Percentiles rank a stretch among this genome's conserved stretches.
Evolutionary conservation across 2,113 vertebrate genomes (phyloP).

Genomic region (Tapirus terrestris): DNA sequence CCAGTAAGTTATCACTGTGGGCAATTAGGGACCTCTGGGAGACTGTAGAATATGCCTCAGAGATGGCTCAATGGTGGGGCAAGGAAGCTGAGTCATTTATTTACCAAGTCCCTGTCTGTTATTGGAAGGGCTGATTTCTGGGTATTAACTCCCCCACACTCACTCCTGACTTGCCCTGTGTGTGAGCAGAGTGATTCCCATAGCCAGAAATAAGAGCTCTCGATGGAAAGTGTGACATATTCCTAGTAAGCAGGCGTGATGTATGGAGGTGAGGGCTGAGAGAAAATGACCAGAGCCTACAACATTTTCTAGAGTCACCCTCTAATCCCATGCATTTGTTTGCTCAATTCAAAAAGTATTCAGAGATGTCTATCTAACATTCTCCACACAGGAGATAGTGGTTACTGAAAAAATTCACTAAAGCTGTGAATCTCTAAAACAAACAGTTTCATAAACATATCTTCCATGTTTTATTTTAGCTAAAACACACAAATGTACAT

Average conservation of each 20-base stretch:
- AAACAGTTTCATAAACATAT: background rate
- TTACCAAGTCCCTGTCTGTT: background rate
- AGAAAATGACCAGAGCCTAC: background rate
- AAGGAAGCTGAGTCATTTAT: background rate
- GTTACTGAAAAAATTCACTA: background rate
- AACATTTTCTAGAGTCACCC: background rate
- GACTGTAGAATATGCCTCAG: background rate
- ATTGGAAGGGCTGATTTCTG: background rate
- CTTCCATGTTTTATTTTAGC: slow-evolving; percentile 31
- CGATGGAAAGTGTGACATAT: background rate
- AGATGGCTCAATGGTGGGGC: background rate
- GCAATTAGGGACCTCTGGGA: background rate
- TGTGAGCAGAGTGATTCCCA: background rate
- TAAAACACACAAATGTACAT: background rate
- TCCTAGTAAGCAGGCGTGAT: background rate
- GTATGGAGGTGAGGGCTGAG: background rate
- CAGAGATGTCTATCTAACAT: background rate
- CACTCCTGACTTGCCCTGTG: background rate
- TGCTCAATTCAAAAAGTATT: background rate
- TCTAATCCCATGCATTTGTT: background rate
- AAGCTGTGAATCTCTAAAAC: background rate
- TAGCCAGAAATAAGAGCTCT: background rate
- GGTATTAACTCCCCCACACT: background rate
- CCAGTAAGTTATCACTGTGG: background rate
- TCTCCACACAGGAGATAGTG: background rate